Evolutionary conservation across 30 jellyfish, hydroid and myxozoan species (phyloP).

Genomic region (Nemopilema nomurai): DNA sequence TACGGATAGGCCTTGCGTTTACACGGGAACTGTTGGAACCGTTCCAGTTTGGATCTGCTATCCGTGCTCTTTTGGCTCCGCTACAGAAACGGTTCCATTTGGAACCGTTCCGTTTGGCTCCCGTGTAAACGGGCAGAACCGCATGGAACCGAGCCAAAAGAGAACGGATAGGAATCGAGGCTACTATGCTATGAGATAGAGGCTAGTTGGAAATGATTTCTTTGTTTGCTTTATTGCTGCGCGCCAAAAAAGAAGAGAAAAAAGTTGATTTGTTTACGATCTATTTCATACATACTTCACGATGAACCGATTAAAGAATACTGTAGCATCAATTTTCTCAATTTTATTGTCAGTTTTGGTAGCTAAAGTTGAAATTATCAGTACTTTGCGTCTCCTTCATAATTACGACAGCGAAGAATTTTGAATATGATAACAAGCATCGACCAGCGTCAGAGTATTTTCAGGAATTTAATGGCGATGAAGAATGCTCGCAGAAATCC

Average conservation of each 20-base stretch:
- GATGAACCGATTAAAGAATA: slow-evolving; percentile 5
- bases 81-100: slow-evolving; percentile 1
- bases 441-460: slow-evolving; percentile 21
- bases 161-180: slow-evolving; percentile 1
- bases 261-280: slow-evolving; percentile 1
- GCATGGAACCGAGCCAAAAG: slow-evolving; percentile 12
- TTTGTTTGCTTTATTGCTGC: slow-evolving; percentile 23
- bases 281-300: slow-evolving; percentile 5
- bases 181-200: slow-evolving; percentile 8
- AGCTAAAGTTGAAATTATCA: slow-evolving; percentile 10
- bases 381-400: slow-evolving; percentile 31
- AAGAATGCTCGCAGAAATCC: slow-evolving; percentile 5
- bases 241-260: slow-evolving; percentile 8
- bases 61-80: slow-evolving; percentile 12
- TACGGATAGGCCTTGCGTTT: slow-evolving; percentile 36
- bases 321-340: slow-evolving; percentile 14
- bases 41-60: slow-evolving; percentile 4
- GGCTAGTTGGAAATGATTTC: slow-evolving; percentile 28
- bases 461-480: slow-evolving; percentile 15
- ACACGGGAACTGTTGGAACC: slow-evolving; percentile 24
- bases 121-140: slow-evolving; percentile 1
- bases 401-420: slow-evolving; percentile 14
- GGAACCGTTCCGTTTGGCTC: neutral
- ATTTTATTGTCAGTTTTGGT: slow-evolving; percentile 4
- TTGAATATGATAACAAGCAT: slow-evolving; percentile 28